Conservation (phyloP, 1,140 invertebrate genomes). For the Temnothorax curvispinosus region DNA sequence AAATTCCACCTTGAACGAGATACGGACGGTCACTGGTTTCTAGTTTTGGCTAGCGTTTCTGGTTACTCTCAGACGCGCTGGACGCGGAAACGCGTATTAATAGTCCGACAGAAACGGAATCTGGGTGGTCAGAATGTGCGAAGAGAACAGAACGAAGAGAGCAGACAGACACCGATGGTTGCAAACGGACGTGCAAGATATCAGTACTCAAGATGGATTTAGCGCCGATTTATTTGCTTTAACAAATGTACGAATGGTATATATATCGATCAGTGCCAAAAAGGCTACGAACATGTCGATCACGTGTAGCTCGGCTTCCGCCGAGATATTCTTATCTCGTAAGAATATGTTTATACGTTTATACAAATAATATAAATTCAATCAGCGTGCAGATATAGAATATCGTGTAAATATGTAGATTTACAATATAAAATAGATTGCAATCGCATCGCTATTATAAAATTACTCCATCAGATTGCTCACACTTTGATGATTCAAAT, state of each 20-base stretch:
- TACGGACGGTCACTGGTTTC: conserved; percentile 69
- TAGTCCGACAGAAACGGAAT: conserved; percentile 74
- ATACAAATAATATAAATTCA: neutral
- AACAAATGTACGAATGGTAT: neutral
- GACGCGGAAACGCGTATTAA: conserved; percentile 81
- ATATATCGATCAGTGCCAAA: conserved; percentile 18
- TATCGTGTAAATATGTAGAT: conserved; percentile 3
- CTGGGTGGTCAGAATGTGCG: conserved; percentile 62
- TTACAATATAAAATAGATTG: neutral
- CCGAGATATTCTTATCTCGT: neutral
- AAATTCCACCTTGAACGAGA: conserved; percentile 56
- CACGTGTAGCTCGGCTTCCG: no score
- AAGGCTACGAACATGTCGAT: conserved; percentile 2
- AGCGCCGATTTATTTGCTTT: conserved; percentile 13
- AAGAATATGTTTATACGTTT: neutral
- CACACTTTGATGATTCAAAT: conserved; percentile 26
- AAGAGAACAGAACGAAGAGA: conserved; percentile 25
- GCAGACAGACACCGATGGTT: conserved; percentile 35
- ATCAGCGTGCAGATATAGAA: neutral
- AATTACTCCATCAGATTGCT: conserved; percentile 16
- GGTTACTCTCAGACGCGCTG: conserved; percentile 61
- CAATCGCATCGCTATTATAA: conserved; percentile 3
- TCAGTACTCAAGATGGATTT: conserved; percentile 29
- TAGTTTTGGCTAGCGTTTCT: conserved; percentile 67
- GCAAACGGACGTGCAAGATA: neutral